Conservation (phyloP, 2,797 vertebrate genomes). For the Sus cebifrons region DNA sequence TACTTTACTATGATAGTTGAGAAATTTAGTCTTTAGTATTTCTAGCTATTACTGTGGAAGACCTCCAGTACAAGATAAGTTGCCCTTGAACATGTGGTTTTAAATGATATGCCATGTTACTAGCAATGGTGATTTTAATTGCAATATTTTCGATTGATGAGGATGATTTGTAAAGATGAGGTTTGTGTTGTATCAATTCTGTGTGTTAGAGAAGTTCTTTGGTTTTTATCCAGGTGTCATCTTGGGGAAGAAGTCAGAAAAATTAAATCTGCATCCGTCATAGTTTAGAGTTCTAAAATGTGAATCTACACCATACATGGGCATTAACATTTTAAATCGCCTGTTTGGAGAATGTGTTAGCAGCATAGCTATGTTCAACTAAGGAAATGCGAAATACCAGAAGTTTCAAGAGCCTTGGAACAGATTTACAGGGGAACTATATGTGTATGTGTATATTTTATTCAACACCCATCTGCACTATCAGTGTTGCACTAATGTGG, state of each 20-base stretch:
- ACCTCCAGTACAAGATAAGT: constrained; percentile 62
- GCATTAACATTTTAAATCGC: constrained; percentile 90
- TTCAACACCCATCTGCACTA: constrained; percentile 70
- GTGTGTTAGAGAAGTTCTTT: constrained; percentile 72
- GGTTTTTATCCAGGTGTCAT: constrained; percentile 65
- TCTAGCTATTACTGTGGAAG: constrained; percentile 81
- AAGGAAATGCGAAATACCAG: constrained; percentile 87
- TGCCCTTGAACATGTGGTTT: constrained; percentile 77
- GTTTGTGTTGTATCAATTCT: constrained; percentile 67
- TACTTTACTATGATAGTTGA: constrained; percentile 83
- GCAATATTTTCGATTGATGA: constrained; percentile 73
- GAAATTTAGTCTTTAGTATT: constrained; percentile 83
- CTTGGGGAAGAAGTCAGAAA: constrained; percentile 71
- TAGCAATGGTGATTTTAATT: constrained; percentile 66
- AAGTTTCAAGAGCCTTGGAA: constrained; percentile 76
- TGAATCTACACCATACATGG: constrained; percentile 89
- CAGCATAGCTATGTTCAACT: constrained; percentile 68
- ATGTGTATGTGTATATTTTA: constrained; percentile 74
- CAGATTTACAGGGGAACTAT: constrained; percentile 74
- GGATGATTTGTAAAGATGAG: constrained; percentile 72
- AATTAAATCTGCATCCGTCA: constrained; percentile 63
- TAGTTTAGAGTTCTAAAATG: constrained; percentile 88
- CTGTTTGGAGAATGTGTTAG: constrained; percentile 87
- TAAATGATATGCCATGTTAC: constrained; percentile 61
- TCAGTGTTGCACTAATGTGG: constrained; percentile 82